Conservation (phyloP, 2,888 invertebrate genomes). For the Cosmopolites sordidus region DNA sequence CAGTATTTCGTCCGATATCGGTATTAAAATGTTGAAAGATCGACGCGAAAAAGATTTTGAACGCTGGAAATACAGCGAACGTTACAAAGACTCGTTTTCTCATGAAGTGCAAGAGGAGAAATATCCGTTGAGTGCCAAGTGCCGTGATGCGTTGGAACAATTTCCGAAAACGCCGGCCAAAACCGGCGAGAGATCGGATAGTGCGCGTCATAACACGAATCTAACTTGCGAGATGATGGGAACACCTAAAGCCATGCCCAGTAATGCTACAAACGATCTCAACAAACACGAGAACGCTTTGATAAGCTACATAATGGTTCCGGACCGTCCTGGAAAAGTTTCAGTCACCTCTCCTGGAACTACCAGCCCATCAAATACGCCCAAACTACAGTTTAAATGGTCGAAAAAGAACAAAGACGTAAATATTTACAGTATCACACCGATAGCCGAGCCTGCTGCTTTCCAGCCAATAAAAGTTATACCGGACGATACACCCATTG, state of each 20-base stretch:
- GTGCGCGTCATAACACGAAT: slow-evolving; percentile 3
- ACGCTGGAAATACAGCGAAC: slow-evolving; percentile 45
- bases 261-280: slow-evolving; percentile 45
- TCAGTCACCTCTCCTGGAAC: slow-evolving; percentile 30
- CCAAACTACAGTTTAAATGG: slow-evolving; percentile 31
- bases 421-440: slow-evolving; percentile 39
- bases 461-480: slow-evolving; percentile 13
- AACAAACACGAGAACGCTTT: slow-evolving; percentile 49
- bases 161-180: slow-evolving; percentile 22
- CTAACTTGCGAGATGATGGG: slow-evolving; percentile 33
- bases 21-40: slow-evolving; percentile 39
- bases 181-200: background rate
- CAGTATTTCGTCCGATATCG: slow-evolving; percentile 34
- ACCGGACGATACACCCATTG: background rate
- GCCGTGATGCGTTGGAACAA: slow-evolving; percentile 33
- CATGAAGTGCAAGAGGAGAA: slow-evolving; percentile 35
- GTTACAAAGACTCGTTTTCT: slow-evolving; percentile 43
- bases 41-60: slow-evolving; percentile 42
- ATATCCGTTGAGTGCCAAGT: slow-evolving; percentile 34
- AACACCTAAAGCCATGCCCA: slow-evolving; percentile 32
- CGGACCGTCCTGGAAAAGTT: slow-evolving; percentile 48
- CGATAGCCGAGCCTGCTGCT: slow-evolving; percentile 19
- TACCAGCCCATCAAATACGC: slow-evolving; percentile 25
- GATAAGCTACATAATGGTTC: slow-evolving; percentile 53
- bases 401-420: slow-evolving; percentile 38